Base-by-base conservation (phyloP, 2,113 vertebrate species). In the Aldabrachelys gigantea region DNA sequence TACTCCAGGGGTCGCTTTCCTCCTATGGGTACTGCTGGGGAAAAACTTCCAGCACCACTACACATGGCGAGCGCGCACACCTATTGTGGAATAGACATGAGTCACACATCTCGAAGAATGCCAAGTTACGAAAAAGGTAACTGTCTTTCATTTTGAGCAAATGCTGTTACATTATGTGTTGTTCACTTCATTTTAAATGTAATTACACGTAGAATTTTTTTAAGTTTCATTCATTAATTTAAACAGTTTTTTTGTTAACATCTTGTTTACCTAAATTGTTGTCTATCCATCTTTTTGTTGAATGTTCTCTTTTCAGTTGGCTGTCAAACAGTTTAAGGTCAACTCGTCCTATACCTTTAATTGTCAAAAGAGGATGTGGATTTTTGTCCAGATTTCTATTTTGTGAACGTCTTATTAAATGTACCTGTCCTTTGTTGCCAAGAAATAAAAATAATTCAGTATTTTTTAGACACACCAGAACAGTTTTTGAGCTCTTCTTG, bases 401-500 rank as follows among this genome's bases (percentile, higher is more conserved):
- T 92, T 84, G 35, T 86, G 0, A 72, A 12, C 78, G 82, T 56
- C 56, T 59, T 83, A 49, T 78, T 44, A 76, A 78, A 78, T 47
- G 47, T 16, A 47, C 22, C 11, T 78, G 75, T 12, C 12, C 12
- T 47, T 10, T 78, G 38, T 47, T 44, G 38, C 75, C 38, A 78
- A 47, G 41, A 47, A 78, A 44, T 3, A 78, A 76, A 76, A 76
- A 10, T 44, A 12, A 19, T 72, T 38, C 83, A 47, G 6, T 8
- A 79, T 84, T 95, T n/a, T 1, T 4, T 57, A 76, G 87, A 87
- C 54, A 44, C 87, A 38, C 1, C 65, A 5, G 12, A 79, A 38
- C 65, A n/a, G 35, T 89, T 81, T 89, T 96, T n/a, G 90, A 76
- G 16, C 25, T 82, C 5, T 89, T 96, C 24, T 62, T 31, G 19